Base-by-base conservation (phyloP, 2,113 vertebrate species). In the Corythoichthys intestinalis region DNA sequence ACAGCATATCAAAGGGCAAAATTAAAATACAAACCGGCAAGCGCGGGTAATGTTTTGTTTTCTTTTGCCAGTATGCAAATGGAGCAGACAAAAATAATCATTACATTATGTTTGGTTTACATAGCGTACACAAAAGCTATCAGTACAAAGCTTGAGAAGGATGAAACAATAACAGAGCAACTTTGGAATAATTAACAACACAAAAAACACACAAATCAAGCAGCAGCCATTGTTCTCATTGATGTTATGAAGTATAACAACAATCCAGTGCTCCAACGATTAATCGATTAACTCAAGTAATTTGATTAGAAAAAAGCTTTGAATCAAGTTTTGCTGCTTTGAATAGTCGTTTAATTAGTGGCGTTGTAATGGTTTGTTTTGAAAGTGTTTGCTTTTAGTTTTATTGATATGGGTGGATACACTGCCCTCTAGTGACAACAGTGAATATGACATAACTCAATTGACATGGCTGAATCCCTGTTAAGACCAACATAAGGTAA, bases 101-200 rank as follows among this genome's bases (percentile, higher is more conserved):
- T 88, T 85, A 86, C 74, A 70, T 74, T 84, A 79, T 74, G 81
- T 77, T 87, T 86, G 70, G 77, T 82, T 81, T 79, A 84, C 69
- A 79, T 75, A 77, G 67, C 56, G 58, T 52, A 58, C 38, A 66
- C 39, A 54, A 56, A 34, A 71, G 48, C 73, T 69, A 71, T 54
- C 37, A 8, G 12, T 56, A 46, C 14, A 69, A 71, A 67, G 60
- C 66, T 74, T 72, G 63, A 73, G 62, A 37, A 81, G 70, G 69
- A 44, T 64, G 8, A 70, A 78, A 64, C 59, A 83, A 83, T 86
- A 65, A 75, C 67, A 71, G 65, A 74, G 74, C 48, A 35, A 69
- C 78, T 84, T 80, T 70, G 48, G 72, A 83, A 77, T 86, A 79
- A 86, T 87, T 82, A 80, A 67, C 49, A 20, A 53, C 28, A 48